Base-by-base conservation (phyloP, 2,888 invertebrate species). In the Troides aeacus region DNA sequence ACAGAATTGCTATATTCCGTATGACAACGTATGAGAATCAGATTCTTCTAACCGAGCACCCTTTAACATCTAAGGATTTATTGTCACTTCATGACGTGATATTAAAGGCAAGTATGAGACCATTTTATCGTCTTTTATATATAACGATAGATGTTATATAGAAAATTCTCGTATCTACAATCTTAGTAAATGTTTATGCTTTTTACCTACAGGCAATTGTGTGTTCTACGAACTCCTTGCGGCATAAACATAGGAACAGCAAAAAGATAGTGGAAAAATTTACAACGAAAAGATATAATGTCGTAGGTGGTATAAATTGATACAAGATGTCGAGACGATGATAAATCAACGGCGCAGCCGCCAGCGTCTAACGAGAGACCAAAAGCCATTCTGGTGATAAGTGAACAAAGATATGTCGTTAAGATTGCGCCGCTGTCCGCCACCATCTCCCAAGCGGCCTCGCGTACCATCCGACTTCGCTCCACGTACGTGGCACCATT, bases 321-420 rank as follows among this genome's bases (percentile, higher is more conserved):
- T 70, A 64, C n/a, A 23, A 69, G 65, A 69, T 62, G 50, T 61
- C 23, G 53, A 57, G 23, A 18, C 42, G 46, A 50, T 66, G 70
- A 70, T 70, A 66, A 70, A 71, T 69, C 23, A 57, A 57, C 46
- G 42, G 46, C 64, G 18, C 56, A 24, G 39, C 42, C 64, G 59
- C 60, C 39, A 46, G 56, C 42, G 60, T 62, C 71, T 74, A 74
- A 75, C 74, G 68, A 73, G 73, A 72, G 72, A 72, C 71, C 64
- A 66, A 72, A 72, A 66, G 69, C 60, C 71, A 66, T 69, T 69
- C 68, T 64, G 62, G 69, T 74, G 72, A 74, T 74, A 75, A 72
- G 68, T 72, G 72, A 72, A 70, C 64, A 70, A 61, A 72, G 76
- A 76, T 73, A 62, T 66, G 72, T 72, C 73, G 72, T 74, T 73